Evolutionary conservation across 2,888 invertebrate species (phyloP), one percentile per base, ranked within the genome.

Genomic region (Epinotia ramella): DNA sequence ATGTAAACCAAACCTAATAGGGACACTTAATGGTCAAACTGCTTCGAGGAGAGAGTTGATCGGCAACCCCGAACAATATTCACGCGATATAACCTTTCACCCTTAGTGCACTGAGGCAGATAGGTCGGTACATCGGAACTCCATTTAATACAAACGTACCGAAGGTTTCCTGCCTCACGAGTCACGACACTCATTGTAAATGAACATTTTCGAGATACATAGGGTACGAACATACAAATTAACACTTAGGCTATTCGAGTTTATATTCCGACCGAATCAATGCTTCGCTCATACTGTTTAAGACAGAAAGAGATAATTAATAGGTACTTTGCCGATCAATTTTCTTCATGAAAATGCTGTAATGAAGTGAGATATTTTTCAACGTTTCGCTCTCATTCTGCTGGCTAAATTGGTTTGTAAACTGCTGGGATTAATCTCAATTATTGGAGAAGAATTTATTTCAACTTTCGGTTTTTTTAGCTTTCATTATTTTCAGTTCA

Each of bases 191-290:
- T 28, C 57, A 24, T 59, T 60, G 65, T 60, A 60, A 70, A 20
- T 70, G 70, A 69, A 44, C 24, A 63, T 18, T 24, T 18, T n/a
- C 20, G 69, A 65, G 70, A 73, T 74, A 46, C 20, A 20, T 64
- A n/a, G n/a, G n/a, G n/a, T 24, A 57, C 77, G 78, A 82, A 82
- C 83, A 83, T 83, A 84, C 83, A 84, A 78, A 81, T 79, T 80
- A 84, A 85, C 82, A 87, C 82, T 87, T 87, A 33, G 7, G 33
- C 40, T 40, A 40, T 40, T 40, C 9, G 40, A 40, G 9, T 40
- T 40, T 40, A 9, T 49, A 16, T 6, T 16, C 0, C 49, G 13
- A 13, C 16, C 16, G 16, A 46, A 46, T 11, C 5, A 16, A 4
- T 49, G 5, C 57, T 57, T 57, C 11, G 3, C n/a, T 57, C 20